Conservation (phyloP, 2,888 invertebrate genomes). For the Harpalus rubripes region DNA sequence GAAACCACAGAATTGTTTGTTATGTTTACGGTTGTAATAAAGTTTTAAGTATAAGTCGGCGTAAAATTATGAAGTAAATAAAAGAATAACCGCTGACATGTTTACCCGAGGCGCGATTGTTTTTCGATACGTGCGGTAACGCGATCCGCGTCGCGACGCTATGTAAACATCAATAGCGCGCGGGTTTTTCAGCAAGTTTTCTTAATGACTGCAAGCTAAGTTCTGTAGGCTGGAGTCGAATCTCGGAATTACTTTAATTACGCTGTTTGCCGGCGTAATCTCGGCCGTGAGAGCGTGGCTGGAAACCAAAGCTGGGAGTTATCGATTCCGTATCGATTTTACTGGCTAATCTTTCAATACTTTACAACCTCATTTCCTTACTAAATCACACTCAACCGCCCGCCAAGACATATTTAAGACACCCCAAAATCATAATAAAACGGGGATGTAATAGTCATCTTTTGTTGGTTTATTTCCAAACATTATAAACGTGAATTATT, state of each 20-base stretch:
- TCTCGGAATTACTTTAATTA: slow-evolving; percentile 59
- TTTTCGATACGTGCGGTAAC: slow-evolving; percentile 4
- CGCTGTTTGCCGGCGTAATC: slow-evolving; percentile 59
- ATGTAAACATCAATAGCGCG: slow-evolving; percentile 5
- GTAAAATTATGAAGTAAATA: not conserved
- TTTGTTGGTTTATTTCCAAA: too few species aligned
- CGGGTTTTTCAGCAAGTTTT: slow-evolving; percentile 38
- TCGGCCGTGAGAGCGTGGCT: slow-evolving; percentile 33
- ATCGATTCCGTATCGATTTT: slow-evolving; percentile 38
- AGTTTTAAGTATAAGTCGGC: not conserved
- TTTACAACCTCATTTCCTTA: slow-evolving; percentile 21
- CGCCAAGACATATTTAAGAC: not conserved
- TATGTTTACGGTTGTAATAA: not conserved
- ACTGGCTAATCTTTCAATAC: slow-evolving; percentile 40
- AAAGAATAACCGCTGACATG: not conserved
- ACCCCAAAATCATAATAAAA: not conserved
- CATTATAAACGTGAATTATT: too few species aligned
- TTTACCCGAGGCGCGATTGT: slow-evolving; percentile 5
- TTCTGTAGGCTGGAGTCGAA: slow-evolving; percentile 18
- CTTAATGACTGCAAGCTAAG: slow-evolving; percentile 56
- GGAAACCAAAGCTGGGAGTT: slow-evolving; percentile 14
- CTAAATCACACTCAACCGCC: slow-evolving; percentile 8
- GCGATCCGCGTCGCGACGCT: not conserved
- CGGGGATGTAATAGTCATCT: too few species aligned
- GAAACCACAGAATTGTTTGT: too few species aligned